Conservation (phyloP, 1,140 invertebrate species). For the Megalonaias nervosa region DNA sequence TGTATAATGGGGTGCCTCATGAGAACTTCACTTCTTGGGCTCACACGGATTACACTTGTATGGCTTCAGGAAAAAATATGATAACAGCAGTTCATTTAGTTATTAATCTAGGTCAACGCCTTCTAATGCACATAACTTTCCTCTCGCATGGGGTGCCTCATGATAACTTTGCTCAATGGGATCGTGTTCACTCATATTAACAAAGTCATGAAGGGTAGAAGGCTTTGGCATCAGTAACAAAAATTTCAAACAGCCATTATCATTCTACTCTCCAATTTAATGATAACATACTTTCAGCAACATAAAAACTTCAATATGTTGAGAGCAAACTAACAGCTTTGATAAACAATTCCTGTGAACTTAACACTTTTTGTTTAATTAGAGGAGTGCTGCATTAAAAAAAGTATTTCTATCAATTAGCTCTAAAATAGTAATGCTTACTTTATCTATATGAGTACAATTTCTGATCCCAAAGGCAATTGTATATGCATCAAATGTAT, state of each 20-base stretch:
- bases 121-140: no score
- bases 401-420: background rate
- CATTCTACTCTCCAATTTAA: background rate
- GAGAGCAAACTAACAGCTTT: background rate
- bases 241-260: background rate
- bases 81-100: no score
- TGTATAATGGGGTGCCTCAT: no score
- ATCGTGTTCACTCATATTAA: background rate
- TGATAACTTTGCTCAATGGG: background rate
- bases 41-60: no score
- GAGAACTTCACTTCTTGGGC: no score
- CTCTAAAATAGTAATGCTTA: constrained; percentile 60
- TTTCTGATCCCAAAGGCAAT: constrained; percentile 99
- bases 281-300: background rate
- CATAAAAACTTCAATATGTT: background rate
- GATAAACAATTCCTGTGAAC: constrained; percentile 20
- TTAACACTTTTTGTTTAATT: constrained; percentile 21
- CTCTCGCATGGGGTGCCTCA: background rate
- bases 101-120: no score
- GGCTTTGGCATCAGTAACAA: no score
- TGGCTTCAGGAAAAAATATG: no score
- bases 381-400: constrained; percentile 1
- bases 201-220: no score
- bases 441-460: constrained; percentile 94
- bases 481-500: constrained; percentile 93